Base-by-base conservation (phyloP, 1,140 invertebrate genomes). In the Pristionchus pacificus region DNA sequence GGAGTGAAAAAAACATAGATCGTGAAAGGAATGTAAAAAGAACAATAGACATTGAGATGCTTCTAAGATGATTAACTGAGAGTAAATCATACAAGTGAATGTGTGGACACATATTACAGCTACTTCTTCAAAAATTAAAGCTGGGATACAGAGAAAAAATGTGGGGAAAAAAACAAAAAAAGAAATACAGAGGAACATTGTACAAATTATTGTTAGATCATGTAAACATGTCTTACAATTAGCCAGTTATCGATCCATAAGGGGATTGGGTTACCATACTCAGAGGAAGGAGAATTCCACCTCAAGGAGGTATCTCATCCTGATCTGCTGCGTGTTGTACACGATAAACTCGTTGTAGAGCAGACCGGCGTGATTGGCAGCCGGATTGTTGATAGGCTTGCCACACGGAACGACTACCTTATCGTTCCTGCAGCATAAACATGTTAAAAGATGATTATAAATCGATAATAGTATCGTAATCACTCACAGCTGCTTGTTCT, bases 261-360 rank as follows among this genome's bases (percentile, higher is more conserved):
- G 6, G 38, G 38, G 19, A 19, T 10, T 49, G 38, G 6, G 19
- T 49, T 49, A 49, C 6, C 38, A 49, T 49, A 19, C 19, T 49
- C 19, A 49, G 6, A 49, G 6, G 6, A 6, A 6, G 19, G 6
- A 10, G 38, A 86, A 86, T 63, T 85, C 78, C 2, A 85, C 78
- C 74, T 85, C 80, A 15, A 85, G 59, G 0, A 86, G 76, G 74
- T 85, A 86, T 68, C 79, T 80, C 80, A 85, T 84, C 67, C 78
- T 79, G n/a, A 86, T 80, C 75, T 86, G 85, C 27, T 78, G 77
- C 3, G 81, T 81, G 70, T 85, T 78, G 69, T 86, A 86, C 2
- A 86, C 85, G 57, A 86, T 85, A 68, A 77, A 86, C 76, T 86
- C 86, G 74, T 86, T 86, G 77, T 86, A 86, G 72, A 85, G 84